Conservation (phyloP, 35 echinoderm and acorn worm genomes). For the Ophioderma brevispina region DNA sequence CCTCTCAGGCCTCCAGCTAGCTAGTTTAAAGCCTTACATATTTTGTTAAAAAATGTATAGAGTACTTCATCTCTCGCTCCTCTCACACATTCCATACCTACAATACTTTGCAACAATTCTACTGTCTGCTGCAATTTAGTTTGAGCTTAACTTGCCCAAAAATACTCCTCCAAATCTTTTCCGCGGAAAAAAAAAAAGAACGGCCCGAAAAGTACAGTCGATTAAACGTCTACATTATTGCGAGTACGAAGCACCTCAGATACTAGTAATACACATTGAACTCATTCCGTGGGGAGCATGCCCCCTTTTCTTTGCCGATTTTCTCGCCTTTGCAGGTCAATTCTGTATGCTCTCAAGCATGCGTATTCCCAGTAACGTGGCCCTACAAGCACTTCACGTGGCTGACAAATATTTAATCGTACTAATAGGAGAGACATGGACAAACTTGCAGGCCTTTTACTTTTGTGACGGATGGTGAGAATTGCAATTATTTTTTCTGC, state of each 20-base stretch:
- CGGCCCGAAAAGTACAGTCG: too few species aligned
- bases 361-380: neutral
- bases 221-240: neutral
- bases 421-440: constrained; percentile 2
- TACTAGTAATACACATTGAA: constrained; percentile 4
- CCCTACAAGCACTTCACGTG: neutral
- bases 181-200: too few species aligned
- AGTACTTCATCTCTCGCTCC: too few species aligned
- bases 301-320: constrained; percentile 4
- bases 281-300: neutral
- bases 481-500: neutral
- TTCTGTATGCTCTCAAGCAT: neutral
- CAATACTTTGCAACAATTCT: too few species aligned
- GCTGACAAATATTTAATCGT: neutral
- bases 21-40: too few species aligned
- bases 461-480: neutral
- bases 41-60: too few species aligned
- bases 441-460: neutral
- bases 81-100: too few species aligned
- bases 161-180: too few species aligned
- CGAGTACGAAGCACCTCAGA: neutral
- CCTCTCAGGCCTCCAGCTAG: too few species aligned
- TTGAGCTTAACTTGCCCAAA: too few species aligned
- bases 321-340: neutral
- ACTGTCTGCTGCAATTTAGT: too few species aligned